Percentiles rank a stretch among this genome's conserved stretches.
These are phyloP conservation scores for Calvadosia cruxmelitensis DNA, from an alignment of 30 jellyfish, hydroid and myxozoan species.

Conservation along the genomic window DNA sequence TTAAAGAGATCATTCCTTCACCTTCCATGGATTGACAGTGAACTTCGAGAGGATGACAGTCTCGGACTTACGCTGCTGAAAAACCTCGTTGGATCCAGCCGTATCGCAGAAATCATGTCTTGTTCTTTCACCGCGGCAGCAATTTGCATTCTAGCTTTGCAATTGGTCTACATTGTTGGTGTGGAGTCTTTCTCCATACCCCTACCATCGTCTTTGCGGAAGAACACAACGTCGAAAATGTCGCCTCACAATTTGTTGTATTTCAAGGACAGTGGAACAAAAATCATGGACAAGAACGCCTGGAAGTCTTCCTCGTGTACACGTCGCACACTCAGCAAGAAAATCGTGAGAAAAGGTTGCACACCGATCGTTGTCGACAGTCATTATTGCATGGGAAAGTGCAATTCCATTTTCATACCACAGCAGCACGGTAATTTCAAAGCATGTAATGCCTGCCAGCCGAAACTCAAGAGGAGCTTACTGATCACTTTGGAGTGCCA, in stretches of 20 bases:
- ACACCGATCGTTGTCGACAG: slow-evolving; percentile 12
- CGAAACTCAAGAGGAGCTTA: background rate
- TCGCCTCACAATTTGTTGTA: background rate
- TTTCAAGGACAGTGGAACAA: slow-evolving; percentile 2
- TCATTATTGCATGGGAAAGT: slow-evolving; percentile 34
- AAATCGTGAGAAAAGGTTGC: slow-evolving; percentile 45
- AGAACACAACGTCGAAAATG: background rate
- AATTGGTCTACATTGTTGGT: background rate
- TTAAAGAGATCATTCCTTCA: no score
- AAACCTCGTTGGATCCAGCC: no score
- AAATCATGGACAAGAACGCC: slow-evolving; percentile 23
- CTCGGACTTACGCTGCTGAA: no score
- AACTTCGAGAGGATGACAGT: no score
- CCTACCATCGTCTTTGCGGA: no score
- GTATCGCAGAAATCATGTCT: no score
- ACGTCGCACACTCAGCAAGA: slow-evolving; percentile 11
- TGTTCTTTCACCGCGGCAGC: no score
- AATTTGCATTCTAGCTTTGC: no score
- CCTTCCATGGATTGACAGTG: no score
- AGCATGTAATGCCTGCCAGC: slow-evolving; percentile 43
- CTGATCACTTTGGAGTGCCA: background rate
- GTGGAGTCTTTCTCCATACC: no score
- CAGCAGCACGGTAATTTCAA: slow-evolving; percentile 17
- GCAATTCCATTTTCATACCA: slow-evolving; percentile 49
- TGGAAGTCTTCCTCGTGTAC: slow-evolving; percentile 27